Conservation (phyloP, 2,797 vertebrate genomes). For the Nannoperca australis region DNA sequence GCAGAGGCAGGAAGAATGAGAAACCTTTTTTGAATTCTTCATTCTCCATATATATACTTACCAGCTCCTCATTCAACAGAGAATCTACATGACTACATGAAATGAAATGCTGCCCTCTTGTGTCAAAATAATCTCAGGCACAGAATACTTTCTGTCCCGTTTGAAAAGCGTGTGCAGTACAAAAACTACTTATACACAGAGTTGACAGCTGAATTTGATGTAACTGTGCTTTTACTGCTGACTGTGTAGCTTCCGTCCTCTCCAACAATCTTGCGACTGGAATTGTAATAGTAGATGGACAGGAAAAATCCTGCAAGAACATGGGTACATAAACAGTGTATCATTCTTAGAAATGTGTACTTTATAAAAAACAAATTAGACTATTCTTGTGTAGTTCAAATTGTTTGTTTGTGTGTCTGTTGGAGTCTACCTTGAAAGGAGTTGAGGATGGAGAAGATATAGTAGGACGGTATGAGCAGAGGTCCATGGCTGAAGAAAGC, state of each 20-base stretch:
- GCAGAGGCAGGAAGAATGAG: neutral
- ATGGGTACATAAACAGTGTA: neutral
- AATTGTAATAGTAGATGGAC: slow-evolving; percentile 74
- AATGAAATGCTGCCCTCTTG: slow-evolving; percentile 76
- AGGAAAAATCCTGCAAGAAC: slow-evolving; percentile 73
- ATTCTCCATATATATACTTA: neutral
- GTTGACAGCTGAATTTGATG: neutral
- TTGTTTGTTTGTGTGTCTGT: neutral
- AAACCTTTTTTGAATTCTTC: too few species aligned
- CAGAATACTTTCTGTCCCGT: neutral
- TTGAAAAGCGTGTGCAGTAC: neutral
- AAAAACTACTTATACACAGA: neutral
- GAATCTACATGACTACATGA: neutral
- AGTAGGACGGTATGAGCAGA: slow-evolving; percentile 65
- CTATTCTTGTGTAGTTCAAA: neutral
- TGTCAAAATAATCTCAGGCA: slow-evolving; percentile 32
- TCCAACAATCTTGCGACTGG: slow-evolving; percentile 10
- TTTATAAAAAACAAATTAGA: neutral
- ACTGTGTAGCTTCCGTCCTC: neutral
- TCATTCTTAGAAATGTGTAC: neutral
- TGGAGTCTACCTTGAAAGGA: slow-evolving; percentile 71
- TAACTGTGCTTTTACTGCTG: neutral
- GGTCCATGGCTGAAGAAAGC: slow-evolving; percentile 74
- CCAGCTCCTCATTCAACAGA: neutral
- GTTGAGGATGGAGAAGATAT: slow-evolving; percentile 78